A percentile compares a stretch with the other conserved stretches of the same genome.
Evolutionary conservation across 2,888 invertebrate species (phyloP).

Genomic region (Xestoiulus laeticollis): DNA sequence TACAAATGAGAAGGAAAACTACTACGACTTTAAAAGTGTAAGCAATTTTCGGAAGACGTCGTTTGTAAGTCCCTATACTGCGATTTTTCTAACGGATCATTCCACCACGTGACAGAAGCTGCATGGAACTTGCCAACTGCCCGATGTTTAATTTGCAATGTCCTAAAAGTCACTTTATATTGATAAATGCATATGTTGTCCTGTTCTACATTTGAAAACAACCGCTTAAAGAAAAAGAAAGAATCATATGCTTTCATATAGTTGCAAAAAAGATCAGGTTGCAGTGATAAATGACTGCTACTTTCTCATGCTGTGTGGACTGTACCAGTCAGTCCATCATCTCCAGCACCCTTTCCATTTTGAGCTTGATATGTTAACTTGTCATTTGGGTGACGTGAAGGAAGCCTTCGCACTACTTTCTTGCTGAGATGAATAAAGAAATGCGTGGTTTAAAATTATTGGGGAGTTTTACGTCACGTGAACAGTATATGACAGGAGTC

Average conservation of each 20-base stretch:
- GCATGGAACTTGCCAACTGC: too few species aligned
- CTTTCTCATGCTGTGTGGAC: conserved; percentile 1
- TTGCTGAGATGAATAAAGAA: background rate
- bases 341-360: background rate
- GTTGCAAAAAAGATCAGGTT: background rate
- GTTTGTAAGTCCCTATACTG: too few species aligned
- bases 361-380: conserved; percentile 34
- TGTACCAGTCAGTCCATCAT: background rate
- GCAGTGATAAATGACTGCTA: background rate
- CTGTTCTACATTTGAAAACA: too few species aligned
- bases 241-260: background rate
- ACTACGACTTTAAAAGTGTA: too few species aligned
- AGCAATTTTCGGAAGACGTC: too few species aligned
- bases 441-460: background rate
- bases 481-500: background rate
- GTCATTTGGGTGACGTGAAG: background rate
- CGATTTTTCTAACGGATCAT: too few species aligned
- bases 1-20: too few species aligned
- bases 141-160: too few species aligned
- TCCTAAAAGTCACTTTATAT: too few species aligned
- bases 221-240: too few species aligned
- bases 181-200: too few species aligned
- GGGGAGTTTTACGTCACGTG: conserved; percentile 12
- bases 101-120: too few species aligned
- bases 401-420: background rate